Evolutionary conservation across 2,113 vertebrate genomes (phyloP), one percentile per base, ranked within the genome.

Genomic region (Chelonoidis abingdonii): DNA sequence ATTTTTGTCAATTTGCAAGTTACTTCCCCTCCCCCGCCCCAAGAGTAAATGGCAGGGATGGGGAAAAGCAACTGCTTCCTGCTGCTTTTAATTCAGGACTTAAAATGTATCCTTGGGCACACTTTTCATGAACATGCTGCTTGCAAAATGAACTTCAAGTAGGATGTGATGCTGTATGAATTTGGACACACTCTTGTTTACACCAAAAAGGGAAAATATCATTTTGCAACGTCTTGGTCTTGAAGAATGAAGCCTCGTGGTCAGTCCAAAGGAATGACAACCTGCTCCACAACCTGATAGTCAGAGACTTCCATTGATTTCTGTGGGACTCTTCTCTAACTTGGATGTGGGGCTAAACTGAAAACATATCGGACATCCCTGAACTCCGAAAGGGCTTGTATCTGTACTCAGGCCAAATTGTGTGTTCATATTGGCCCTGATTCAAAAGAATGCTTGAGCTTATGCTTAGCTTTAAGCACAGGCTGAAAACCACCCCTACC

Each of bases 51-150:
- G 44, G 2, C 50, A 11, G 62, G 3, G 65, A 80, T 44, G 81
- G 78, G 88, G 44, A 54, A 86, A 13, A 17, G 44, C 56, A 10
- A 86, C 13, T 41, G 82, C 91, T 49, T 80, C 27, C 69, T 93
- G 35, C 65, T 92, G 83, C 83, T 80, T 91, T 57, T 83, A 88
- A 86, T 96, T 91, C 93, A 95, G 86, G 86, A 75, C 72, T 93
- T 93, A 93, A 94, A 92, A 78, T 88, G 81, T 88, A 17, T 90
- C 17, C 17, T 22, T n/a, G 21, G n/a, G 17, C n/a, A 38, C 4
- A 4, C 19, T 38, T 38, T 38, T 72, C 65, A 72, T 38, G n/a
- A 38, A 72, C 65, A 38, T 72, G 65, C 35, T 38, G 65, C 65
- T 72, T 22, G 65, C n/a, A 38, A 72, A 72, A 38, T 38, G 65